phyloP scores from a whole-genome alignment of 2,113 vertebrate species.

The Ellobius talpinus region DNA sequence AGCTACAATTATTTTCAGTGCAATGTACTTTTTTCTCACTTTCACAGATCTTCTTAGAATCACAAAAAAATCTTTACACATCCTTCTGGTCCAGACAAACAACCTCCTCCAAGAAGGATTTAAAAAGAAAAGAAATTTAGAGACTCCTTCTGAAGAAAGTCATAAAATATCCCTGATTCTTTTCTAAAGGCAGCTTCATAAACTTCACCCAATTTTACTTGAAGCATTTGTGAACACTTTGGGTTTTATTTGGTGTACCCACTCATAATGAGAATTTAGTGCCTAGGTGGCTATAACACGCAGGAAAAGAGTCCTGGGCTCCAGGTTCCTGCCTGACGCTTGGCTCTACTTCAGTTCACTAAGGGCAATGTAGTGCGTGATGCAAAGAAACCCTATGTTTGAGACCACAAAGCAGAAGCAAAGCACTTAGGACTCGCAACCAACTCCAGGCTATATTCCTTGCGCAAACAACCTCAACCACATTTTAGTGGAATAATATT shows the following conservation, averaged over 20 bases:
- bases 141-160: constrained; percentile 54
- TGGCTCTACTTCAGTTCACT: constrained; percentile 24
- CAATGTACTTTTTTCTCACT: neutral
- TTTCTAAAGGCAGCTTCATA: neutral
- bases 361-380: neutral
- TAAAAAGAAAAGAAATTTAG: constrained; percentile 59
- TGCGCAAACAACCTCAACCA: neutral
- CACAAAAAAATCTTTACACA: neutral
- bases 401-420: neutral
- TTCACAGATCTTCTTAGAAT: neutral
- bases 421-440: neutral
- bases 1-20: neutral
- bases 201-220: constrained; percentile 54
- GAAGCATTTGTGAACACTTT: constrained; percentile 63
- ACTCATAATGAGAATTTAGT: constrained; percentile 51
- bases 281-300: neutral
- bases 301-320: neutral
- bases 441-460: neutral
- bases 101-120: constrained; percentile 62
- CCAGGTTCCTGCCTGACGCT: neutral
- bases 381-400: neutral
- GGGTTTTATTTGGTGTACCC: constrained; percentile 48
- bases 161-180: constrained; percentile 51
- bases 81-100: constrained; percentile 50
- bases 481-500: neutral